A percentile compares a stretch with the other conserved stretches of the same genome.
Conservation (phyloP, 2,797 vertebrate genomes). For the Pangasius larnaudii region DNA sequence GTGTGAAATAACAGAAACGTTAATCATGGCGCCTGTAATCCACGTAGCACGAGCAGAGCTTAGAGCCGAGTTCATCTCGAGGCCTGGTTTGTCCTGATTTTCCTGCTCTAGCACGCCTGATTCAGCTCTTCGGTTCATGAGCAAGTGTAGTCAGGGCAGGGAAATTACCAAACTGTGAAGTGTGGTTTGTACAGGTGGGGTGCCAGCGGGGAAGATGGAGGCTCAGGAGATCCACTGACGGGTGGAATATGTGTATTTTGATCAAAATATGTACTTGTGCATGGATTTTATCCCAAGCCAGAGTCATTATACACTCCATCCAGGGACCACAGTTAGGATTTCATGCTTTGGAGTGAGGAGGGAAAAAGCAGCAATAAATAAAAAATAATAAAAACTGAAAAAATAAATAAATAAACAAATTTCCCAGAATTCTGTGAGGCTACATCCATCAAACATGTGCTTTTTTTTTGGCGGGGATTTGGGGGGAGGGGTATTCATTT, state of each 20-base stretch:
- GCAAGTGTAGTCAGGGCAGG: background rate
- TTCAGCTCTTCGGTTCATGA: background rate
- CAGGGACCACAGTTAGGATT: background rate
- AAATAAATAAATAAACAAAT: conserved; percentile 19
- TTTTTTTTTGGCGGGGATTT: too few relatives aligned
- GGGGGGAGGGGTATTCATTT: background rate
- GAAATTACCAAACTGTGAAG: background rate
- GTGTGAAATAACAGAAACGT: background rate
- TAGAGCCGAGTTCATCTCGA: background rate
- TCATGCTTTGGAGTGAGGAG: background rate
- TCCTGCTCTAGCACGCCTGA: background rate
- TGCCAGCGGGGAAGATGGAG: background rate
- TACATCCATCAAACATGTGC: background rate
- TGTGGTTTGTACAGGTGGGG: background rate
- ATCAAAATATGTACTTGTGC: background rate
- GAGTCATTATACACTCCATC: background rate
- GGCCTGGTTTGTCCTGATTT: background rate
- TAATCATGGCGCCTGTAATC: background rate
- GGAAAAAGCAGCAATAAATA: background rate
- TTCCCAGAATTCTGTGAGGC: conserved; percentile 36
- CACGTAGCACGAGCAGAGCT: background rate
- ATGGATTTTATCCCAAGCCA: background rate
- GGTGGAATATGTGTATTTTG: background rate
- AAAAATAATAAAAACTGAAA: background rate
- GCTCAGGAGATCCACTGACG: background rate